These are phyloP conservation scores for Ophiodon elongatus DNA, from an alignment of 2,113 vertebrate genomes.

Conservation along the genomic window DNA sequence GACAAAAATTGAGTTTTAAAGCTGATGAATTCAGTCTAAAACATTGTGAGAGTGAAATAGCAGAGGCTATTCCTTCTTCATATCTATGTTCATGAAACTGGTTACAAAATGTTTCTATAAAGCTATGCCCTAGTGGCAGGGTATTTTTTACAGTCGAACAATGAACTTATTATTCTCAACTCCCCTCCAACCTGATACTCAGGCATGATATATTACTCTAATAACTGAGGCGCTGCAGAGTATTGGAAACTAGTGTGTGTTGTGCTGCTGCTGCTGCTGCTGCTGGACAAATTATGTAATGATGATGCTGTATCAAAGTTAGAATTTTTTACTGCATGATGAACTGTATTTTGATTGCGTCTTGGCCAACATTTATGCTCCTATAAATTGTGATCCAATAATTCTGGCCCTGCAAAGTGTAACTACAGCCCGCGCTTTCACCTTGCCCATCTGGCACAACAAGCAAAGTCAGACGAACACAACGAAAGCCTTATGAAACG, in stretches of 20 bases:
- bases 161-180: constrained; percentile 25
- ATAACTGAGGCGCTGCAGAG: constrained; percentile 46
- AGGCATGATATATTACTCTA: constrained; percentile 48
- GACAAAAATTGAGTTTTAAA: constrained; percentile 6
- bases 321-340: constrained; percentile 27
- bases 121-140: not conserved
- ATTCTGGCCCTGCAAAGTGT: not conserved
- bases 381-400: constrained; percentile 4
- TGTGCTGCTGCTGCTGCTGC: constrained; percentile 30
- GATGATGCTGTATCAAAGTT: constrained; percentile 30
- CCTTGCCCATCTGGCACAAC: not conserved
- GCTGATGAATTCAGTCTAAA: not conserved
- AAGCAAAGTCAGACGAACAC: not conserved
- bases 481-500: not conserved
- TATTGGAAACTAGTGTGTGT: constrained; percentile 11
- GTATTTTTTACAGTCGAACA: constrained; percentile 16
- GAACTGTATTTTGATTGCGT: constrained; percentile 14
- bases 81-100: not conserved
- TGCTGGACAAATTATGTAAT: constrained; percentile 57
- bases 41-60: not conserved
- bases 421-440: not conserved
- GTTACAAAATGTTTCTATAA: not conserved
- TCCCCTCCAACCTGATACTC: constrained; percentile 19
- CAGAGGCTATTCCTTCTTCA: not conserved
- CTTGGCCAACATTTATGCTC: not conserved